These are phyloP conservation scores for Pogonus chalceus DNA, from an alignment of 1,140 invertebrate species.

Conservation along the genomic window DNA sequence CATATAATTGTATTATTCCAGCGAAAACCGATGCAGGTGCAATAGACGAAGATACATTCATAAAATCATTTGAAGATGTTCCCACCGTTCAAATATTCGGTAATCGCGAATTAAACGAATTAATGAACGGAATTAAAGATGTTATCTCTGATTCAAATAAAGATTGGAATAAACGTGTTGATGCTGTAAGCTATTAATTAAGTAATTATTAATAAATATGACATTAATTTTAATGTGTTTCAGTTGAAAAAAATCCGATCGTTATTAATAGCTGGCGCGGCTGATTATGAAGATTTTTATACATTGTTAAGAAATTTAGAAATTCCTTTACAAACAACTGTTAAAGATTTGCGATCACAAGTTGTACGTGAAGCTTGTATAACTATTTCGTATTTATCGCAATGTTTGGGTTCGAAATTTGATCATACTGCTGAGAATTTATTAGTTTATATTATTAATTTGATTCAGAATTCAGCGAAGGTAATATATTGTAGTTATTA, in stretches of 20 bases:
- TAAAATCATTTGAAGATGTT: slow-evolving; percentile 74
- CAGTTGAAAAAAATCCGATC: slow-evolving; percentile 79
- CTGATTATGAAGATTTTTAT: slow-evolving; percentile 73
- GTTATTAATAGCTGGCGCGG: slow-evolving; percentile 66
- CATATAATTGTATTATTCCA: background rate
- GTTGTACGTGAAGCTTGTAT: slow-evolving; percentile 92
- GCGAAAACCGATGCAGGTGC: slow-evolving; percentile 54
- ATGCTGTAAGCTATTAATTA: slow-evolving; percentile 54
- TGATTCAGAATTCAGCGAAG: slow-evolving; percentile 95
- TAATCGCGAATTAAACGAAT: slow-evolving; percentile 71
- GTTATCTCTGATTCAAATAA: slow-evolving; percentile 68
- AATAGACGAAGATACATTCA: slow-evolving; percentile 81
- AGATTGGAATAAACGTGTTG: slow-evolving; percentile 88
- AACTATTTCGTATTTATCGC: slow-evolving; percentile 83
- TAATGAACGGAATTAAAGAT: slow-evolving; percentile 64
- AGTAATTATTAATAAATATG: slow-evolving; percentile 9
- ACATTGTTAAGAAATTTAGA: slow-evolving; percentile 70
- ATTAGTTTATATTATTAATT: slow-evolving; percentile 72
- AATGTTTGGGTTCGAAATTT: slow-evolving; percentile 69
- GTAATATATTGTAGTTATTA: no score
- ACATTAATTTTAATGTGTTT: slow-evolving; percentile 18
- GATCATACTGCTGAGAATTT: slow-evolving; percentile 78
- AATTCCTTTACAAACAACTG: slow-evolving; percentile 66
- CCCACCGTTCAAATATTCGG: slow-evolving; percentile 76
- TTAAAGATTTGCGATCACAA: slow-evolving; percentile 82